Evolutionary conservation across 2,797 vertebrate genomes (phyloP), one percentile per base, ranked within the genome.

Genomic region (Lophotriccus pileatus): DNA sequence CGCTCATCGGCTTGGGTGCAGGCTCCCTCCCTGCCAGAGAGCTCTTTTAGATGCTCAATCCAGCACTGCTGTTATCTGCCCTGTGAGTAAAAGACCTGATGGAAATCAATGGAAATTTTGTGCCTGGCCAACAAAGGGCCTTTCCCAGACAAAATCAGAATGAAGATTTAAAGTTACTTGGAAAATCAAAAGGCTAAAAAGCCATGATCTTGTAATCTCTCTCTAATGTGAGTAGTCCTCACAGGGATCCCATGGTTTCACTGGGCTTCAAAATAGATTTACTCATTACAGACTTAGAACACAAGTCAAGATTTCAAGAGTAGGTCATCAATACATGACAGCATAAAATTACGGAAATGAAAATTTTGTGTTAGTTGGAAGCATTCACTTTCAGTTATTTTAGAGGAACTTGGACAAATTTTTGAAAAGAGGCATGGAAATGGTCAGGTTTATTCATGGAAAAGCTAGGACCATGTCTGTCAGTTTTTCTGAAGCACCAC

Each of bases 91-190:
- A 36, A 56, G 55, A 43, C 12, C 46, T 83, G 56, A 55, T 55
- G 53, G 44, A 94, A 97, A 93, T 70, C 55, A 92, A 94, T 56
- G 78, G 93, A 97, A 97, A 94, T 90, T n/a, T 62, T 91, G 78
- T 77, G 85, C 92, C 90, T 94, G 92, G 92, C 64, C 91, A 96
- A 84, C 49, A 97, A 97, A 96, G 59, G 66, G 86, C 60, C 20
- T 91, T 95, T 79, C 67, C 69, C 39, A 92, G 92, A 60, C 95
- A 93, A 97, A 97, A 94, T 66, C 47, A 67, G 50, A 96, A 94
- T 46, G 85, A 96, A 92, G 30, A 73, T 87, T 96, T 83, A 88
- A 94, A 97, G 60, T 94, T 85, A 59, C 63, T 84, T 82, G 41
- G 52, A 74, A 90, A 88, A 93, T 83, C n/a, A 58, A 67, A 91